Percentiles rank a stretch among this genome's conserved stretches.
These are phyloP conservation scores for Dyspetes luteomarginatus DNA, from an alignment of 2,888 invertebrate genomes.

Conservation along the genomic window DNA sequence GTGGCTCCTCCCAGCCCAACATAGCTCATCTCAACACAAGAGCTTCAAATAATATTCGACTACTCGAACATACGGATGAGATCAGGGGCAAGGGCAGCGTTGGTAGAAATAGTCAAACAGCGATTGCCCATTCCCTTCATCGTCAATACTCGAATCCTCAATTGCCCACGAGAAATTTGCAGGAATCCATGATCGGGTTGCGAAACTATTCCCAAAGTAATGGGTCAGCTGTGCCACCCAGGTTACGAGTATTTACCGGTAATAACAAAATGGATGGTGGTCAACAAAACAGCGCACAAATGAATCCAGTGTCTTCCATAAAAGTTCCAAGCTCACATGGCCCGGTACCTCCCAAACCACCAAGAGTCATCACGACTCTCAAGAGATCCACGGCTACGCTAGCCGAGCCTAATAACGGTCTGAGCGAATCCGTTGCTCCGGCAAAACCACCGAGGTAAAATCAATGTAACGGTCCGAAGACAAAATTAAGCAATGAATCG, in stretches of 20 bases:
- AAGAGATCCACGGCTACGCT: conserved; percentile 73
- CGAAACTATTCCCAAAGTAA: conserved; percentile 34
- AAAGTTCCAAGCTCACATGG: conserved; percentile 69
- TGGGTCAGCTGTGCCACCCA: conserved; percentile 7
- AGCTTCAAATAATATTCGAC: conserved; percentile 38
- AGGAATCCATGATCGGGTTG: conserved; percentile 54
- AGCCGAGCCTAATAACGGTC: conserved; percentile 65
- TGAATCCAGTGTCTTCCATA: conserved; percentile 76
- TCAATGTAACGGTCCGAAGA: not conserved
- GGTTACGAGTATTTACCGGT: conserved; percentile 49
- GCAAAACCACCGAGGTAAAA: conserved; percentile 77
- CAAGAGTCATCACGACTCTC: conserved; percentile 78
- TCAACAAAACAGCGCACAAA: conserved; percentile 66
- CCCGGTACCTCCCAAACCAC: conserved; percentile 77
- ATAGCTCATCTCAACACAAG: conserved; percentile 65
- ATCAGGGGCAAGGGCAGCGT: conserved; percentile 25
- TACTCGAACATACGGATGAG: conserved; percentile 25
- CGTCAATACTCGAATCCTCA: conserved; percentile 80
- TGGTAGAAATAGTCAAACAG: conserved; percentile 42
- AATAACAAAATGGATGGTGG: conserved; percentile 27
- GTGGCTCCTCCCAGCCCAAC: conserved; percentile 74
- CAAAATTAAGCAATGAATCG: not conserved
- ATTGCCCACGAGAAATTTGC: conserved; percentile 69
- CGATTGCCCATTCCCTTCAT: conserved; percentile 65
- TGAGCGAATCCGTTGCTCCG: conserved; percentile 72